Conservation (phyloP, 2,888 invertebrate species). For the Eustalomyia histrio region DNA sequence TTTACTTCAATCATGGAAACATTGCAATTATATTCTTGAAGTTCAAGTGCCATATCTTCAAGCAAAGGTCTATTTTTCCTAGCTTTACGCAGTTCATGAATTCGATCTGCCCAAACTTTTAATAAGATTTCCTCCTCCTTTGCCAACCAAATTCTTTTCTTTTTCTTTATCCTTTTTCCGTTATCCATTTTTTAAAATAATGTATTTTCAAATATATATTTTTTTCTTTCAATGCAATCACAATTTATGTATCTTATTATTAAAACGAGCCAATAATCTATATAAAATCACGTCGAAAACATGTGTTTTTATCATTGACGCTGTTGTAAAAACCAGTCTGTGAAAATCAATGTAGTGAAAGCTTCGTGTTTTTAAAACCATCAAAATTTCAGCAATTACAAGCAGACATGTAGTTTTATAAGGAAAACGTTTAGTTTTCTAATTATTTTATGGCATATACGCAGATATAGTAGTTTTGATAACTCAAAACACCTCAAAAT, state of each 20-base stretch:
- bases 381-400: too few species aligned
- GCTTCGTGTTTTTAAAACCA: too few species aligned
- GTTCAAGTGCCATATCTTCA: neutral
- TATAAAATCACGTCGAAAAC: neutral
- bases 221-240: neutral
- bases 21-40: neutral
- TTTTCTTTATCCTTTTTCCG: neutral
- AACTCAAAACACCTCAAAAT: slow-evolving; percentile 3
- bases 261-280: neutral
- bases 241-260: neutral
- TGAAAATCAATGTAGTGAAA: too few species aligned
- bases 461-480: neutral
- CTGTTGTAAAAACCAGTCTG: neutral
- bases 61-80: neutral
- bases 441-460: too few species aligned
- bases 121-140: neutral
- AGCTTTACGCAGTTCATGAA: neutral
- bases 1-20: neutral
- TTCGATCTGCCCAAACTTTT: neutral
- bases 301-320: neutral
- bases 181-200: neutral
- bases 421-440: neutral
- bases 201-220: neutral
- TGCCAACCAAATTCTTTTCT: neutral
- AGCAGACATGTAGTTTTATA: too few species aligned